Conservation (phyloP, 1,140 invertebrate species). For the Trinorchestia longiramus region DNA sequence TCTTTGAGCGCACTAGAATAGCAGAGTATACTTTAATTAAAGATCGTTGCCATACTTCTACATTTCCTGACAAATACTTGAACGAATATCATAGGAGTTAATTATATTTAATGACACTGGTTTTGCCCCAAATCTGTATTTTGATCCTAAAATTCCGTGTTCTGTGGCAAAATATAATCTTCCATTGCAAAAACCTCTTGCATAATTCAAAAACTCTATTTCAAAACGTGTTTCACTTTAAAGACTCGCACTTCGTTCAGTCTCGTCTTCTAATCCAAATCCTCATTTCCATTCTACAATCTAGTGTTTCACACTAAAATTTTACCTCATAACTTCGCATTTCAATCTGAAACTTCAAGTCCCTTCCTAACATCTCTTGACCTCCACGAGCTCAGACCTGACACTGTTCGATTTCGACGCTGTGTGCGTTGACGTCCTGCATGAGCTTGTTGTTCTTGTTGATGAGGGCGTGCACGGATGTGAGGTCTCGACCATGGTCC, state of each 20-base stretch:
- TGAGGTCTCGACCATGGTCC: slow-evolving; percentile 84
- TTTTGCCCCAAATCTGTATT: too few species aligned
- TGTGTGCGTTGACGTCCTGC: slow-evolving; percentile 83
- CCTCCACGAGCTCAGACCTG: neutral
- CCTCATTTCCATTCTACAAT: neutral
- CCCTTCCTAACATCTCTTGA: neutral
- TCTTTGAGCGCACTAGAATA: neutral
- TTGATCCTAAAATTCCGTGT: too few species aligned
- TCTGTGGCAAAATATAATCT: too few species aligned
- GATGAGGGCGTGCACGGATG: slow-evolving; percentile 84
- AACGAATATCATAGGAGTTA: neutral
- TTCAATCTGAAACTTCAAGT: neutral
- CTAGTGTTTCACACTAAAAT: neutral
- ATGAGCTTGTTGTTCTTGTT: slow-evolving; percentile 86
- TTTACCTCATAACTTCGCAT: neutral
- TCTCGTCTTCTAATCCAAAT: neutral
- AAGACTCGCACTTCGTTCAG: neutral
- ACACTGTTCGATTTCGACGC: slow-evolving; percentile 63
- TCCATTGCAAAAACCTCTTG: too few species aligned
- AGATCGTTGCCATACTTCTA: neutral
- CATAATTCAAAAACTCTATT: neutral
- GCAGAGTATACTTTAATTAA: neutral
- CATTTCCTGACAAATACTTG: neutral
- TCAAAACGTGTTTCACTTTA: neutral
- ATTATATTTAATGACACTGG: too few species aligned